These are phyloP conservation scores for Agriopis leucophaearia DNA, from an alignment of 2,888 invertebrate species.

Conservation along the genomic window DNA sequence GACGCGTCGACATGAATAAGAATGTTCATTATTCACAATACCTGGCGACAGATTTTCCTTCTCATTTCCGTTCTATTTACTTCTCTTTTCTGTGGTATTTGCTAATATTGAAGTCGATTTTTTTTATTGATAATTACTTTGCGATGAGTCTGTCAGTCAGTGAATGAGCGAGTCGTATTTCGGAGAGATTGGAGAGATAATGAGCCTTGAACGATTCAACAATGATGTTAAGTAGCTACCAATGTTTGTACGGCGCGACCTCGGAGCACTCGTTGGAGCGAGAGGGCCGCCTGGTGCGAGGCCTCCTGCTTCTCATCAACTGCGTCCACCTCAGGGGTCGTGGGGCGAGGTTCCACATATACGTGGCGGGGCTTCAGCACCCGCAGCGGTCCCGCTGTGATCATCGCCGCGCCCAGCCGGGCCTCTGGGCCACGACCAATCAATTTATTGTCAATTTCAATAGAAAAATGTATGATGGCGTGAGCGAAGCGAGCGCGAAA, in stretches of 20 bases:
- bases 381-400: conserved; percentile 65
- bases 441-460: background rate
- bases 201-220: no score
- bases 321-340: conserved; percentile 68
- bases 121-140: no score
- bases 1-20: no score
- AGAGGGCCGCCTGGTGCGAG: conserved; percentile 81
- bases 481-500: no score
- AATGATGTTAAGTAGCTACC: conserved; percentile 69
- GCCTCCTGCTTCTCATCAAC: conserved; percentile 63
- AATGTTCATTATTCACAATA: no score
- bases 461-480: background rate
- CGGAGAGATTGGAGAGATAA: no score
- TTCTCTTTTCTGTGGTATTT: no score
- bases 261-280: conserved; percentile 89
- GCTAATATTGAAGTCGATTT: no score
- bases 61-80: no score
- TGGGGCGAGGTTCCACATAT: conserved; percentile 56
- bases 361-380: conserved; percentile 65
- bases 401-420: conserved; percentile 65
- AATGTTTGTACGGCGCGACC: conserved; percentile 91
- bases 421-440: conserved; percentile 61
- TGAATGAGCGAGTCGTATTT: no score
- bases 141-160: no score
- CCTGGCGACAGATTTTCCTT: no score